Base-by-base conservation (phyloP, 2,888 invertebrate genomes). In the Dicranocentrus wangi region DNA sequence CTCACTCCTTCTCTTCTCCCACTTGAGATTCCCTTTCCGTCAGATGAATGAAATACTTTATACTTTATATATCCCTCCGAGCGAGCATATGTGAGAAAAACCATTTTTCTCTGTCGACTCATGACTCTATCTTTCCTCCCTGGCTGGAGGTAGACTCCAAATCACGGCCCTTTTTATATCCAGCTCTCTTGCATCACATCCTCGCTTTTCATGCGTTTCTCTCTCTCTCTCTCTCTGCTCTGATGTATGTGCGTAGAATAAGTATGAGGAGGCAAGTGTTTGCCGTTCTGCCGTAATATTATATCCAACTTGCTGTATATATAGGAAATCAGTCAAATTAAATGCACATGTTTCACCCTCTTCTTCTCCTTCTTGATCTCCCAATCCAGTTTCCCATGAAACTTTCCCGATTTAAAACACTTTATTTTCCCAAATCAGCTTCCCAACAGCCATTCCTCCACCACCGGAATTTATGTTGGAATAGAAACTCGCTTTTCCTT, bases 91-190 rank as follows among this genome's bases (percentile, higher is more conserved):
- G 77, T 63, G 63, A 63, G 77, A 70, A 71, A 76, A 71, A 71
- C 65, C 70, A 71, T 71, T 79, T 71, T 79, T 71, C 70, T 71
- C 71, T 71, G 79, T 66, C 71, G 71, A 79, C 66, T 79, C 71
- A 65, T 65, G 71, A 79, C 79, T 65, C 71, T 79, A 65, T 79
- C 79, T 60, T 69, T 60, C 58, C 23, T 55, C 55, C 55, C 17
- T 69, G 32, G n/a, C n/a, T n/a, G n/a, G n/a, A n/a, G n/a, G n/a
- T n/a, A n/a, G n/a, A n/a, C n/a, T n/a, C n/a, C n/a, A n/a, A n/a
- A n/a, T n/a, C n/a, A n/a, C n/a, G n/a, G n/a, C n/a, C n/a, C n/a
- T n/a, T n/a, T n/a, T n/a, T n/a, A n/a, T n/a, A n/a, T n/a, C n/a
- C n/a, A n/a, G n/a, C n/a, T n/a, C n/a, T n/a, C n/a, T 55, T 28